These are phyloP conservation scores for Lucinisca nassula DNA, from an alignment of 2,888 invertebrate genomes.

Conservation along the genomic window DNA sequence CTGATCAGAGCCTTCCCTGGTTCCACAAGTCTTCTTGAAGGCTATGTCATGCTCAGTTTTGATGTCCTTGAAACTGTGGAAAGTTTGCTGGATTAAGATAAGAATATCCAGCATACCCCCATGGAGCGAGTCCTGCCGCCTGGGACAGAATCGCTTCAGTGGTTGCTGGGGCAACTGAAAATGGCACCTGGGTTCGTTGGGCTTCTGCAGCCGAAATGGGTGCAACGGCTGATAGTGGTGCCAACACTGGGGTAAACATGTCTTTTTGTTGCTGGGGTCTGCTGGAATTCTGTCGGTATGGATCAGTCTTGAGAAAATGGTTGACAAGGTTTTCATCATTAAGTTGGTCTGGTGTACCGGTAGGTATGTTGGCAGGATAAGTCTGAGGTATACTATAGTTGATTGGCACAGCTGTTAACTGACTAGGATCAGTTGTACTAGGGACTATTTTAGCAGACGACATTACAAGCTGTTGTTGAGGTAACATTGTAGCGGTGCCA, in stretches of 20 bases:
- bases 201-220: not conserved
- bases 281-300: not conserved
- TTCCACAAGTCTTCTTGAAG: too few species aligned
- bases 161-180: not conserved
- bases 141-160: not conserved
- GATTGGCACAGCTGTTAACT: constrained; percentile 10
- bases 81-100: constrained; percentile 18
- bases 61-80: constrained; percentile 19
- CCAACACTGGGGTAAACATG: constrained; percentile 1
- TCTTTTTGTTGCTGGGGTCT: constrained; percentile 1
- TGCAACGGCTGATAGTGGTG: constrained; percentile 1
- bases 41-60: not conserved
- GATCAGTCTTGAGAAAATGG: not conserved
- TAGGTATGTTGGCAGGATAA: not conserved
- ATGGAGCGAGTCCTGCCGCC: not conserved
- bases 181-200: not conserved
- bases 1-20: too few species aligned
- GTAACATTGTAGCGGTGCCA: not conserved
- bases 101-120: constrained; percentile 25
- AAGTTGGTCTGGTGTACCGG: not conserved
- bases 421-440: not conserved
- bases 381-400: constrained; percentile 13
- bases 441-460: constrained; percentile 1
- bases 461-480: constrained; percentile 4
- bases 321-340: not conserved